Evolutionary conservation across 2,113 vertebrate species (phyloP).

Genomic region (Benitochromis conjunctus): DNA sequence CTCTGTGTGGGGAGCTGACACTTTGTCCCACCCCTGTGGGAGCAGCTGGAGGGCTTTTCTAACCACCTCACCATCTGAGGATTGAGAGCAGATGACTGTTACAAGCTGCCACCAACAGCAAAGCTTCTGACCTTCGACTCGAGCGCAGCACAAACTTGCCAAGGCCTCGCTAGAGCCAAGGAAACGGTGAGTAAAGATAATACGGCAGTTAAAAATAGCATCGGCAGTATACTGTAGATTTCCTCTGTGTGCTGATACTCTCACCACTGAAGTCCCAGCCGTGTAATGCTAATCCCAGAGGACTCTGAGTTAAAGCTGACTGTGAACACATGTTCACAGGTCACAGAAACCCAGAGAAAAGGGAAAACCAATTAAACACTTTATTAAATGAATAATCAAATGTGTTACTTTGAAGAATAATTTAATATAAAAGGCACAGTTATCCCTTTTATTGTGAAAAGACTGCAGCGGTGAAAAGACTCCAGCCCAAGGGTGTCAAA

Average conservation of each 20-base stretch:
- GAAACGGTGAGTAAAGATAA: background rate
- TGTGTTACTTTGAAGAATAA: background rate
- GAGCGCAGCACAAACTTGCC: background rate
- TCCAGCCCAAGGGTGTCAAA: background rate
- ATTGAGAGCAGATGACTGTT: conserved; percentile 12
- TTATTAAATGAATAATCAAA: background rate
- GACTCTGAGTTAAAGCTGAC: background rate
- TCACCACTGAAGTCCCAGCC: background rate
- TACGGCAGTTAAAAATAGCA: background rate
- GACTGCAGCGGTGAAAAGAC: rapidly evolving
- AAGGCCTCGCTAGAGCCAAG: background rate
- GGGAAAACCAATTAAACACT: background rate
- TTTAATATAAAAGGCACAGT: background rate
- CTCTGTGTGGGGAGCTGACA: conserved; percentile 3
- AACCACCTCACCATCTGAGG: conserved; percentile 34
- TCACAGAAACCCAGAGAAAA: background rate
- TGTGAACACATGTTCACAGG: background rate
- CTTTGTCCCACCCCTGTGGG: conserved; percentile 27
- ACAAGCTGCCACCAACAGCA: background rate
- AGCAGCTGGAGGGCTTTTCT: conserved; percentile 45
- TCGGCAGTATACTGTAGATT: background rate
- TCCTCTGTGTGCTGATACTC: background rate
- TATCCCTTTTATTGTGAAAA: background rate
- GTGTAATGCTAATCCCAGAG: background rate
- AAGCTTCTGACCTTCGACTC: conserved; percentile 7